Conservation (phyloP, 2,113 vertebrate species). For the Engraulis encrasicolus region DNA sequence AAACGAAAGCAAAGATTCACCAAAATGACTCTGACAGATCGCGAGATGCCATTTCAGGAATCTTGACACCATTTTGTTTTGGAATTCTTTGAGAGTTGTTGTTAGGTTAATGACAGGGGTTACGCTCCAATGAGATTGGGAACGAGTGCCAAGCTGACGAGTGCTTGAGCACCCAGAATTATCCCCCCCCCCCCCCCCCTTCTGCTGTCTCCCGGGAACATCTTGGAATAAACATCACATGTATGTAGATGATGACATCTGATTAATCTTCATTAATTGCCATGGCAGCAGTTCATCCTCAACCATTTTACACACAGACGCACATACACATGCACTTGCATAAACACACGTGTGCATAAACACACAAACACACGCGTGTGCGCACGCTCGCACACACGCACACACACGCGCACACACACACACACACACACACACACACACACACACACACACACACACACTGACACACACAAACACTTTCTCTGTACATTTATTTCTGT, state of each 20-base stretch:
- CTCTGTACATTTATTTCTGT: not conserved
- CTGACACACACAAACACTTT: not conserved
- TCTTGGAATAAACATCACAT: constrained; percentile 48
- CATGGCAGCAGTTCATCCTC: constrained; percentile 53
- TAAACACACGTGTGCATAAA: not conserved
- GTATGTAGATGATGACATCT: constrained; percentile 33
- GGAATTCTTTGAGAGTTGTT: constrained; percentile 21
- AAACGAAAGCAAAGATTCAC: not conserved
- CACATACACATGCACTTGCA: constrained; percentile 9
- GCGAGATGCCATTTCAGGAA: constrained; percentile 12
- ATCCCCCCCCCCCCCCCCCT: not conserved
- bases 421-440: constrained; percentile 6
- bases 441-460: not conserved
- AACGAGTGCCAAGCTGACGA: not conserved
- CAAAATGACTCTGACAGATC: not conserved
- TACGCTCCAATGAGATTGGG: not conserved
- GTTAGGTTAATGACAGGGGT: constrained; percentile 14
- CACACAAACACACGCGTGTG: not conserved
- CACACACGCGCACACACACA: not conserved
- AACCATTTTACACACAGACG: constrained; percentile 25
- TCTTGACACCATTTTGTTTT: constrained; percentile 16
- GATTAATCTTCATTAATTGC: constrained; percentile 57
- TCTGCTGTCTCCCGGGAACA: constrained; percentile 34
- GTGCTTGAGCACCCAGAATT: not conserved
- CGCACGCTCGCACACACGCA: not conserved